A percentile compares a stretch with the other conserved stretches of the same genome.
Conservation (phyloP, 2,113 vertebrate species). For the Charadrius vociferus region DNA sequence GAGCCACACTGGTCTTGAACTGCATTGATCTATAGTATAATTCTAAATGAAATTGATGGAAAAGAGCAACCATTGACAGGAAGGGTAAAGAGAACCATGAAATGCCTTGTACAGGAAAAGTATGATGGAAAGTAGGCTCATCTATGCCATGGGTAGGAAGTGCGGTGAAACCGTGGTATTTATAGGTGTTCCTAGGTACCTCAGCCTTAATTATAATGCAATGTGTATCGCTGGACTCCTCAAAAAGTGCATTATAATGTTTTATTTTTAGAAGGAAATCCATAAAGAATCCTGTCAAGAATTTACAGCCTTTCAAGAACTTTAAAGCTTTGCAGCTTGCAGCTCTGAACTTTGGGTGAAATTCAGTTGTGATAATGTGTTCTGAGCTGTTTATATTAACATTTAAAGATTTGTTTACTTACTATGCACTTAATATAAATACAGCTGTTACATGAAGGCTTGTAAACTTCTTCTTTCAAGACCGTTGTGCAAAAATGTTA, state of each 20-base stretch:
- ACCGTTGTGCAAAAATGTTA: neutral
- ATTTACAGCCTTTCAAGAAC: neutral
- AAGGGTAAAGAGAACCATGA: constrained; percentile 88
- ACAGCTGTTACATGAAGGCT: neutral
- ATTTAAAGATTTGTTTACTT: neutral
- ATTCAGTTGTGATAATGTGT: neutral
- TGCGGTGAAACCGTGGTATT: neutral
- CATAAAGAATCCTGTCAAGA: neutral
- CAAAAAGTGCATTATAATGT: neutral
- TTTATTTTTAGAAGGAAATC: neutral
- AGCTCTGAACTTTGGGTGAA: neutral
- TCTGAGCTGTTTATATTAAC: neutral
- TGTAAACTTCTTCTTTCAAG: neutral
- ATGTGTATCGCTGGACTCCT: neutral
- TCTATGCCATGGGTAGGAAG: neutral
- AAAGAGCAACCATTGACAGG: constrained; percentile 88
- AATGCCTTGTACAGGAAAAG: constrained; percentile 84
- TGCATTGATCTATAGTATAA: constrained; percentile 90
- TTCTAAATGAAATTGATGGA: constrained; percentile 94
- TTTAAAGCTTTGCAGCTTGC: neutral
- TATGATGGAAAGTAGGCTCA: constrained; percentile 83
- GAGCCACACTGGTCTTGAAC: constrained; percentile 85
- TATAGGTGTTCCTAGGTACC: neutral
- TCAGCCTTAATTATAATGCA: neutral
- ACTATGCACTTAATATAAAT: neutral